A percentile compares a stretch with the other conserved stretches of the same genome.
Conservation (phyloP, 1,140 invertebrate genomes). For the Delia radicum region DNA sequence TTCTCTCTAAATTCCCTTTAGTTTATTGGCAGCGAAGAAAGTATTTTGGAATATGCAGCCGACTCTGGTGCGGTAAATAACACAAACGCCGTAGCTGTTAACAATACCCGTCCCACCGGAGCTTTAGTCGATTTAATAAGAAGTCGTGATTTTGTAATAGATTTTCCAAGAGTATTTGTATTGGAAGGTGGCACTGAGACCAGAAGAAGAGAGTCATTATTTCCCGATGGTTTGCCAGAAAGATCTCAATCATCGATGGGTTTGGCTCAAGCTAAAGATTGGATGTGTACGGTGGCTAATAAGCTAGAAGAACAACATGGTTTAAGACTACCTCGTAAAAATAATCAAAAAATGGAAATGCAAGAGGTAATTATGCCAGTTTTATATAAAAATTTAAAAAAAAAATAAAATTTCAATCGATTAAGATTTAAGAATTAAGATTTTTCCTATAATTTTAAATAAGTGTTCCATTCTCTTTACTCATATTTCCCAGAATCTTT, state of each 20-base stretch:
- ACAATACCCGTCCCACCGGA: slow-evolving; percentile 20
- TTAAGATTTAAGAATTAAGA: too few relatives aligned
- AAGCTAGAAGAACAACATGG: slow-evolving; percentile 51
- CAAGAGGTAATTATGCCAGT: slow-evolving; percentile 39
- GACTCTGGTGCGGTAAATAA: slow-evolving; percentile 28
- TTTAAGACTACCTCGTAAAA: slow-evolving; percentile 41
- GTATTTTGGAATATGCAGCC: slow-evolving; percentile 55
- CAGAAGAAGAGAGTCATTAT: slow-evolving; percentile 41
- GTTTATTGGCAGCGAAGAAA: slow-evolving; percentile 79
- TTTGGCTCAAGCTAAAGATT: slow-evolving; percentile 44
- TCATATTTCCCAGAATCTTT: slow-evolving; percentile 40
- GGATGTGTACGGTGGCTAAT: slow-evolving; percentile 48
- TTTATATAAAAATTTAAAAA: not conserved
- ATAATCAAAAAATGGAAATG: slow-evolving; percentile 35
- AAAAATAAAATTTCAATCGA: too few relatives aligned
- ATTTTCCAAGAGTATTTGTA: slow-evolving; percentile 50
- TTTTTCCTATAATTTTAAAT: not conserved
- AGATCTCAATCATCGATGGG: slow-evolving; percentile 51
- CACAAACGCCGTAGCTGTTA: not conserved
- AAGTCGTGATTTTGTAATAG: slow-evolving; percentile 50
- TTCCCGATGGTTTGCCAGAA: slow-evolving; percentile 41
- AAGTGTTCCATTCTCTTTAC: not conserved
- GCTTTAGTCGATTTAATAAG: slow-evolving; percentile 42
- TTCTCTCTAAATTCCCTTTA: slow-evolving; percentile 25
- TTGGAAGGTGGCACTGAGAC: slow-evolving; percentile 42